Evolutionary conservation across 2,113 vertebrate genomes (phyloP).

Genomic region (Oostethus manadensis): DNA sequence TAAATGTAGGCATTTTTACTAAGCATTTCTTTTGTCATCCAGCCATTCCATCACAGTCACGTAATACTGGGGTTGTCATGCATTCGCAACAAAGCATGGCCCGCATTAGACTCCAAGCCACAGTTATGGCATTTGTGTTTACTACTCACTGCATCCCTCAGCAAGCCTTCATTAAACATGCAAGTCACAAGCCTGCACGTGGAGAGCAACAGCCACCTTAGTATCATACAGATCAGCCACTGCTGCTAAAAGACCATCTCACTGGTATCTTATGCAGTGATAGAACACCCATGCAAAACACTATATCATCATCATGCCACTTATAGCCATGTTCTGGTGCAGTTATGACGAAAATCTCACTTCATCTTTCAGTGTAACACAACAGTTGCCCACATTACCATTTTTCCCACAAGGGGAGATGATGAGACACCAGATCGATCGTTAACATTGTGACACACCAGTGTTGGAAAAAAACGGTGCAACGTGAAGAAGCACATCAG

Average conservation of each 20-base stretch:
- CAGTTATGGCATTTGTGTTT: background rate
- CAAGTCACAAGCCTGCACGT: slow-evolving; percentile 3
- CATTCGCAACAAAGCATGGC: background rate
- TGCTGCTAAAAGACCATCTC: slow-evolving; percentile 2
- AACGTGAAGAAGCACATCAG: background rate
- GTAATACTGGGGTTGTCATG: background rate
- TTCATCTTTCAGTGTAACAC: slow-evolving; percentile 4
- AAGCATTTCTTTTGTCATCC: background rate
- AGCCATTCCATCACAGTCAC: background rate
- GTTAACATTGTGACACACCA: background rate
- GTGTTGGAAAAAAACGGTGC: background rate
- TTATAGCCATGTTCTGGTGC: background rate
- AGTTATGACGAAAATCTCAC: background rate
- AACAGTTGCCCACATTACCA: slow-evolving; percentile 3
- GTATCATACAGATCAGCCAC: background rate
- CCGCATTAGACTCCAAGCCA: background rate
- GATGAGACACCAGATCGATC: background rate
- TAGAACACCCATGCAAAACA: background rate
- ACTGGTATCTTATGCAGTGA: background rate
- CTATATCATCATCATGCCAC: background rate
- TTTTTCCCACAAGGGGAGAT: background rate
- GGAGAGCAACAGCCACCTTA: background rate
- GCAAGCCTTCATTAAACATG: background rate
- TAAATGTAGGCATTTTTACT: no score
- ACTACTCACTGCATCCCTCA: background rate